Evolutionary conservation across 2,113 vertebrate species (phyloP).

Genomic region (Sebastes fasciatus): DNA sequence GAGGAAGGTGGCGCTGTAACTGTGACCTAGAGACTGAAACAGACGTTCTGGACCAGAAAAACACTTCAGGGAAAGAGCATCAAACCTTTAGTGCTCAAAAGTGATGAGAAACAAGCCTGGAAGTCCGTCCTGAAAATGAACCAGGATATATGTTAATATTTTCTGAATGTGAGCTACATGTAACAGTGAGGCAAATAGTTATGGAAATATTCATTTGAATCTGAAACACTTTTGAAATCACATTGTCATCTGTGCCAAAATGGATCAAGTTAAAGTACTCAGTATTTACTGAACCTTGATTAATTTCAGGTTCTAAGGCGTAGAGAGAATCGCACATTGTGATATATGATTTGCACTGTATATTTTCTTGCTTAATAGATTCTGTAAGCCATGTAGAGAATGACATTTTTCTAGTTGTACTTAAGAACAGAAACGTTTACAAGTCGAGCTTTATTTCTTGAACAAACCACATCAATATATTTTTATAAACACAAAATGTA

Average conservation of each 20-base stretch:
- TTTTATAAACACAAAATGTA: slow-evolving; percentile 25
- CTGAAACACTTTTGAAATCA: background rate
- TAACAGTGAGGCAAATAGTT: background rate
- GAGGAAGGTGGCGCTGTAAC: background rate
- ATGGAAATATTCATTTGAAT: background rate
- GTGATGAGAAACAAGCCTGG: background rate
- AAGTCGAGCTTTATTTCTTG: slow-evolving; percentile 56
- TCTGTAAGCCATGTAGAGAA: background rate
- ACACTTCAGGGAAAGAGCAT: slow-evolving; percentile 6
- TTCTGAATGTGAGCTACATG: background rate
- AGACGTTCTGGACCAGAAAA: background rate
- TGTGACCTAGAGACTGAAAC: slow-evolving; percentile 9
- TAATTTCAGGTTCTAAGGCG: background rate
- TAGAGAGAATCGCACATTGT: background rate
- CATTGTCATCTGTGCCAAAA: background rate
- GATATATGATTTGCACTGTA: background rate
- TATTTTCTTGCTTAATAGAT: background rate
- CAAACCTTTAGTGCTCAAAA: background rate
- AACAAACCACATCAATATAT: slow-evolving; percentile 17
- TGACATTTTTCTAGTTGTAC: background rate
- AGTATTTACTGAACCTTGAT: slow-evolving; percentile 4
- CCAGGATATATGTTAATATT: background rate
- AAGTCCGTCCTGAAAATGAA: background rate
- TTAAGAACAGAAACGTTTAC: slow-evolving; percentile 28
- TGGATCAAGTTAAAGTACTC: background rate